Evolutionary conservation across 2,797 vertebrate genomes (phyloP).

Genomic region (Hippopotamyrus pictus): DNA sequence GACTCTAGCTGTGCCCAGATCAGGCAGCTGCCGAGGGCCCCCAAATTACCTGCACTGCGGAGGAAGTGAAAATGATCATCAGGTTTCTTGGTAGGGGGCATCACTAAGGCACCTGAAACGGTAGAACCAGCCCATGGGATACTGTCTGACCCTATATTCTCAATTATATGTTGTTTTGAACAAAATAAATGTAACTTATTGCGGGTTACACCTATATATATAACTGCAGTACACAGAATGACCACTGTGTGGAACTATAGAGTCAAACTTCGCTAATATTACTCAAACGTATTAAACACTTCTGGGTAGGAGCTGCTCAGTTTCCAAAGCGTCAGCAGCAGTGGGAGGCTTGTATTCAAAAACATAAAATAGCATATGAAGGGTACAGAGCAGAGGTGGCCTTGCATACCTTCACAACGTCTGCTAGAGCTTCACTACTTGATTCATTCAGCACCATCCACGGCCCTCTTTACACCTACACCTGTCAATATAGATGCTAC

Average conservation of each 20-base stretch:
- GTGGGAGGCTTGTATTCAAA: neutral
- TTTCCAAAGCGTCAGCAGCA: neutral
- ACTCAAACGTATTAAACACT: no score
- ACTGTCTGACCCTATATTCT: no score
- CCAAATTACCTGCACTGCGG: no score
- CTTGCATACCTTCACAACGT: neutral
- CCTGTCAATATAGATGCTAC: neutral
- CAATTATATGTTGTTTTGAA: neutral
- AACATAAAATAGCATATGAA: neutral
- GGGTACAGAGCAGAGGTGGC: neutral
- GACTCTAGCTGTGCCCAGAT: no score
- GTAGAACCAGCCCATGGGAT: no score
- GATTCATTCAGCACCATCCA: neutral
- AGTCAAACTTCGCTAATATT: neutral
- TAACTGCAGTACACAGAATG: neutral
- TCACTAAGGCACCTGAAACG: no score
- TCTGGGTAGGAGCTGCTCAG: no score
- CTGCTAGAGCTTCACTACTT: neutral
- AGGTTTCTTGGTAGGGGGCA: no score
- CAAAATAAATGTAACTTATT: neutral
- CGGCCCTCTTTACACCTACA: neutral
- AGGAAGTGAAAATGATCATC: no score
- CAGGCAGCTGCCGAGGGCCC: no score
- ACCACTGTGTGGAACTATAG: neutral
- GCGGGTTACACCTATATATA: neutral